Conservation (phyloP, 2,888 invertebrate genomes). For the Lasioglossum lativentre region DNA sequence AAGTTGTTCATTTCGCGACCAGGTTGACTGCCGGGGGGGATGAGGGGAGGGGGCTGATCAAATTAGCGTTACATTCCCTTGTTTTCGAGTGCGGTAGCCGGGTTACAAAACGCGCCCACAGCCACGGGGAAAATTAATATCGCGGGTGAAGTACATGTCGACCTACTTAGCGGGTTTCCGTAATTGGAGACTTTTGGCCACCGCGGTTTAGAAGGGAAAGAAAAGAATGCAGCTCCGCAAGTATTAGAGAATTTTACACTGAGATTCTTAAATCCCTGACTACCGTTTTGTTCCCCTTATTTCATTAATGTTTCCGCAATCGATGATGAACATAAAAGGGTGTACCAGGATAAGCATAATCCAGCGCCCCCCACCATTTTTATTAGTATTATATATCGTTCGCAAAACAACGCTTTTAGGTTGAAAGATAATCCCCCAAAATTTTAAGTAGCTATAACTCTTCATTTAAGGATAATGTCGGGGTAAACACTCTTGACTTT, state of each 20-base stretch:
- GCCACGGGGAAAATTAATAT: conserved; percentile 41
- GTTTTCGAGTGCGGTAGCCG: conserved; percentile 1
- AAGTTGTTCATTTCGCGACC: conserved; percentile 1
- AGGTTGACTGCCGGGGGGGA: neutral
- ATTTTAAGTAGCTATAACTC: too few relatives aligned
- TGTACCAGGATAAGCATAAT: too few relatives aligned
- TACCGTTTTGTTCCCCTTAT: neutral
- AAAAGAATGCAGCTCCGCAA: neutral
- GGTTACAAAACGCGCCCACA: conserved; percentile 9
- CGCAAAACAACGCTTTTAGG: too few relatives aligned
- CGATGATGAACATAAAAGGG: too few relatives aligned
- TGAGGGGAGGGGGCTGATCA: conserved; percentile 13
- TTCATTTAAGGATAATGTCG: too few relatives aligned
- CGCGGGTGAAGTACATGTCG: conserved; percentile 42
- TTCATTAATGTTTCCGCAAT: neutral
- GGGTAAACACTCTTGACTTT: too few relatives aligned
- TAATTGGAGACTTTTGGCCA: conserved; percentile 49
- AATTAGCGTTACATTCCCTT: conserved; percentile 46
- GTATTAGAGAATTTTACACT: neutral
- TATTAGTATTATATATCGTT: too few relatives aligned
- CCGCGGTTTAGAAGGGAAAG: neutral
- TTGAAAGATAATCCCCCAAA: too few relatives aligned
- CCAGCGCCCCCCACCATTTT: too few relatives aligned
- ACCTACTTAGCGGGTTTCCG: conserved; percentile 49
- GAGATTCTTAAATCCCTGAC: neutral